Percentiles rank a stretch among this genome's conserved stretches.
Evolutionary conservation across 2,888 invertebrate genomes (phyloP).

Genomic region (Timema cristinae): DNA sequence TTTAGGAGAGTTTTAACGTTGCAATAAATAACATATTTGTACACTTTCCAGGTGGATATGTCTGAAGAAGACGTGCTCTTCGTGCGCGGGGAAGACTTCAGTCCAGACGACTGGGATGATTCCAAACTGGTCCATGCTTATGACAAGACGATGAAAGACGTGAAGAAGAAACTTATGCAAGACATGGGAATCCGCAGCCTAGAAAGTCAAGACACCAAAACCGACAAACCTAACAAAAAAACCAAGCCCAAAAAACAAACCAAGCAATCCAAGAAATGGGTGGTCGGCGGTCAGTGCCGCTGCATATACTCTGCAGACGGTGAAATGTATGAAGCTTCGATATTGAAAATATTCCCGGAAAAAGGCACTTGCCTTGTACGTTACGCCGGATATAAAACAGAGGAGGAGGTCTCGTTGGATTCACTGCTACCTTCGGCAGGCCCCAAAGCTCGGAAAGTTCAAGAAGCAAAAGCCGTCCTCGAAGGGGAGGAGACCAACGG

Average conservation of each 20-base stretch:
- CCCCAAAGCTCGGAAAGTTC: neutral
- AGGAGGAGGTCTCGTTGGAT: neutral
- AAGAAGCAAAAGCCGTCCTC: neutral
- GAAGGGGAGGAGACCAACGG: neutral
- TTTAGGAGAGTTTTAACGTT: too few relatives aligned
- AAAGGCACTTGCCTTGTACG: neutral
- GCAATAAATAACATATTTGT: too few relatives aligned
- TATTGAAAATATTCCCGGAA: neutral
- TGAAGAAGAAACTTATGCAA: slow-evolving; percentile 3
- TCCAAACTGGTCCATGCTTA: neutral
- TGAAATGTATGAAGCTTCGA: slow-evolving; percentile 1
- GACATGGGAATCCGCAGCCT: neutral
- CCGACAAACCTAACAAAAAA: neutral
- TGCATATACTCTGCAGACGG: neutral
- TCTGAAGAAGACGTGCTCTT: neutral
- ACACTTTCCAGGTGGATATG: too few relatives aligned
- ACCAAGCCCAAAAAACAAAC: neutral
- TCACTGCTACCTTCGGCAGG: neutral
- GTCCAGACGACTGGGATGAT: neutral
- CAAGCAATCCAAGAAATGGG: neutral
- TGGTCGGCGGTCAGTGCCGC: slow-evolving; percentile 3
- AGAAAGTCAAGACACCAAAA: neutral
- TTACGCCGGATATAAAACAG: neutral
- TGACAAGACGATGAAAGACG: neutral
- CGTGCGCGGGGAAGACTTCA: neutral